Base-by-base conservation (phyloP, 2,888 invertebrate genomes). In the Ophioninae sp. region DNA sequence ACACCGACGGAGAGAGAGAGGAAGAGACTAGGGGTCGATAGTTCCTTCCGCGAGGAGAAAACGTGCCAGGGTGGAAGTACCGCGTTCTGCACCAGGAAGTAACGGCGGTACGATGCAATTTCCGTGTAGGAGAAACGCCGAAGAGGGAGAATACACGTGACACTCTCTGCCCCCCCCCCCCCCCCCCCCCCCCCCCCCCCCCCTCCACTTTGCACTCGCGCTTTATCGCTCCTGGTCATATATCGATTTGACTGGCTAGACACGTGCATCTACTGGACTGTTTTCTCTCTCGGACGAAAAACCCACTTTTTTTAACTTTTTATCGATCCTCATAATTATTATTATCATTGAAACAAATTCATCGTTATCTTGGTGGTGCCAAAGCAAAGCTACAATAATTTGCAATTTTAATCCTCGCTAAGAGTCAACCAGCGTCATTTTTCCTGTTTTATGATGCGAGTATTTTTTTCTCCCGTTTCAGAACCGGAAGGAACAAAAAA, bases 61-160 rank as follows among this genome's bases (percentile, higher is more conserved):
- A 84, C 79, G 81, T 73, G 81, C 79, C 75, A 56, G 65, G 69
- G 56, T 81, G 74, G 64, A 81, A 84, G 79, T 73, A 73, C 67
- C 67, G 64, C 72, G 67, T 71, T 71, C 75, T 81, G 81, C 84
- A 76, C 75, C 79, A 72, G 77, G 79, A 79, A 76, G 81, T 76
- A 76, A 79, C 79, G 71, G 75, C 71, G 75, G 81, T 79, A 79
- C 75, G 79, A 84, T 81, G 84, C 79, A 84, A 84, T 84, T 84
- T 84, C 84, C 84, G 81, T 79, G 79, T 79, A 73, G 73, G 73
- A 73, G 73, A 84, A 79, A 67, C 72, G 17, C 72, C 67, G 51
- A 65, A 74, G 41, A 75, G 83, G 75, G 71, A 71, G 79, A 72
- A 79, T 79, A 59, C 81, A 72, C 75, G 67, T 72, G 74, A 67